Percentiles rank a stretch among this genome's conserved stretches.
Conservation (phyloP, 2,888 invertebrate genomes). For the Hirtodrosophila cameraria region DNA sequence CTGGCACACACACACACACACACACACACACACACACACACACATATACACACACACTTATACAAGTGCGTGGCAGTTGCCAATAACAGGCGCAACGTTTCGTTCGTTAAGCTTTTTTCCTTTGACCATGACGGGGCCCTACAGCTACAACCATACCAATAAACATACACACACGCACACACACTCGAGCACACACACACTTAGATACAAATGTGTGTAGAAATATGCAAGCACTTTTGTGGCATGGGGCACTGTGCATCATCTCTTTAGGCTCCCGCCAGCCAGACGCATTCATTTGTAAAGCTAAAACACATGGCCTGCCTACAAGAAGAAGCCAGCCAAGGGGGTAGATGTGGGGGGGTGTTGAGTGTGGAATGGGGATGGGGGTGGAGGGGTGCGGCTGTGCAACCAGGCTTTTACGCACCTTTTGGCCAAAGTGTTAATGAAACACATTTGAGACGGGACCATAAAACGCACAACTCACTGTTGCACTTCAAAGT, state of each 20-base stretch:
- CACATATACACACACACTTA: conserved; percentile 26
- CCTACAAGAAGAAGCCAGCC: not conserved
- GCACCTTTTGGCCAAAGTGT: conserved; percentile 71
- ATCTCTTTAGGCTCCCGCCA: conserved; percentile 47
- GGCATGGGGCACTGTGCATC: conserved; percentile 30
- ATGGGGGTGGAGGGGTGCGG: not conserved
- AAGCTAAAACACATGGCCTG: conserved; percentile 58
- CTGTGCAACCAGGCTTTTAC: conserved; percentile 46
- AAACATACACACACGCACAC: conserved; percentile 6
- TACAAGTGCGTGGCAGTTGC: conserved; percentile 55
- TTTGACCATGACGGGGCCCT: conserved; percentile 66
- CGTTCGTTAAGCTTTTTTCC: conserved; percentile 71
- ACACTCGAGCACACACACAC: not conserved
- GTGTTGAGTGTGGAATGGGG: not conserved
- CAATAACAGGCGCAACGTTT: conserved; percentile 74
- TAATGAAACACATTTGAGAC: conserved; percentile 73
- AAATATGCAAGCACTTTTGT: conserved; percentile 10
- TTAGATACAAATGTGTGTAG: not conserved
- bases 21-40: conserved; percentile 6
- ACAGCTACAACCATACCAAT: conserved; percentile 24
- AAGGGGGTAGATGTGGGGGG: not conserved
- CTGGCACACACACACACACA: conserved; percentile 2
- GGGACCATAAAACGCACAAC: conserved; percentile 45
- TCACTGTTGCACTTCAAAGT: conserved; percentile 29
- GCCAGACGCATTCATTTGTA: conserved; percentile 79